Evolutionary conservation across 2,888 invertebrate genomes (phyloP), one percentile per base, ranked within the genome.

Genomic region (Philereme transversata): DNA sequence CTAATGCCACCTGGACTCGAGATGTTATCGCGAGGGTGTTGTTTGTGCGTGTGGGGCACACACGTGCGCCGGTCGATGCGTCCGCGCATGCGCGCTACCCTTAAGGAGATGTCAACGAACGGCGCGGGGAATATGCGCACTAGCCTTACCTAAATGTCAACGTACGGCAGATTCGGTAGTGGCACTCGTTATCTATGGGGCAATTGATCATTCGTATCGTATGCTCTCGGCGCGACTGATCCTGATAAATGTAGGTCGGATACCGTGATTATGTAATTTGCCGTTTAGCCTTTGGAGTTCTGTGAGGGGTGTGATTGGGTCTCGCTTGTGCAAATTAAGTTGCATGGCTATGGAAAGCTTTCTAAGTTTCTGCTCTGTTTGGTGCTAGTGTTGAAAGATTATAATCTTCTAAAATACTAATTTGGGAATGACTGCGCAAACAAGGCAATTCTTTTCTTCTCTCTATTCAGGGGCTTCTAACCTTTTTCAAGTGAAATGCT

Each of bases 1-100:
- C 51, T 5, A n/a, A 65, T 67, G 67, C 8, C 60, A 66, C 65
- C 55, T 62, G 55, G 62, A 58, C 50, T 44, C 47, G 49, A 53
- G 56, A 43, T 57, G 65, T 65, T 59, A 60, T 63, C 61, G 64
- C 55, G 56, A 52, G 67, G 70, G 68, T 73, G 78, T 75, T 79
- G 77, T 78, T 81, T 77, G 81, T 78, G 75, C 62, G 60, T 54
- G 54, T 53, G 59, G 69, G 68, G 67, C 65, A 71, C 73, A 81
- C 88, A 88, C 87, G 88, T 88, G 86, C 83, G 81, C 80, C 76
- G 90, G 87, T 90, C 90, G 91, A 90, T 90, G 75, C 46, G 62
- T 72, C 70, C 78, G 84, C 89, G 90, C 88, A 72, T 75, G 86
- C 86, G 88, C 82, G 54, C 57, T 68, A 65, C 64, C 59, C 66